phyloP scores from a whole-genome alignment of 2,888 invertebrate genomes.

The Encarsia formosa region DNA sequence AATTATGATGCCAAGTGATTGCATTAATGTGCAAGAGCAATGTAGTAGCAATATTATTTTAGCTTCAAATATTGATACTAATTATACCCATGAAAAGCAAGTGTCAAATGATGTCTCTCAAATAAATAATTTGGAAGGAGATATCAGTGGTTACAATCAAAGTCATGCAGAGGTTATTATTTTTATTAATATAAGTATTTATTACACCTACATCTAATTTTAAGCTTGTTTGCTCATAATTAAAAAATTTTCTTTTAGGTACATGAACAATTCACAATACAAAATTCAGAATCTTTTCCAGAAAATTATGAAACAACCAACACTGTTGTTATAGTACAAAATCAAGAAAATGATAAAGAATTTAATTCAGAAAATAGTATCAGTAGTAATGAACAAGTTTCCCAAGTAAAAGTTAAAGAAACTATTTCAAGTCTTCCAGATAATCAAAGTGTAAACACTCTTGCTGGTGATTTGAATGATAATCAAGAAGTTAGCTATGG shows the following conservation, averaged over 20 bases:
- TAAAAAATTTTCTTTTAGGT: conserved; percentile 3
- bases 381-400: conserved; percentile 7
- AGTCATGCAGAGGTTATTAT: conserved; percentile 19
- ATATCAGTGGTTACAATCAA: conserved; percentile 1
- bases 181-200: not conserved
- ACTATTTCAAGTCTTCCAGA: conserved; percentile 5
- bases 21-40: conserved; percentile 13
- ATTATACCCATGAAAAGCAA: conserved; percentile 9
- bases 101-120: conserved; percentile 8
- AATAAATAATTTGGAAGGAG: conserved; percentile 12
- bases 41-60: conserved; percentile 11
- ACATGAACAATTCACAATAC: conserved; percentile 10
- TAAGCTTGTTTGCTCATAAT: not conserved
- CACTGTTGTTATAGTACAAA: conserved; percentile 1
- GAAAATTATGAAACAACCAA: conserved; percentile 12
- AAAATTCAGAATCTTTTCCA: conserved; percentile 3
- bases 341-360: conserved; percentile 7
- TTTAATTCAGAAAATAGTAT: conserved; percentile 6
- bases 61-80: conserved; percentile 1
- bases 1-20: conserved; percentile 21
- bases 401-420: conserved; percentile 5
- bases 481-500: not conserved
- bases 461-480: conserved; percentile 2
- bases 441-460: conserved; percentile 3
- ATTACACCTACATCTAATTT: not conserved